Base-by-base conservation (phyloP, 2,888 invertebrate species). In the Apamea monoglypha region DNA sequence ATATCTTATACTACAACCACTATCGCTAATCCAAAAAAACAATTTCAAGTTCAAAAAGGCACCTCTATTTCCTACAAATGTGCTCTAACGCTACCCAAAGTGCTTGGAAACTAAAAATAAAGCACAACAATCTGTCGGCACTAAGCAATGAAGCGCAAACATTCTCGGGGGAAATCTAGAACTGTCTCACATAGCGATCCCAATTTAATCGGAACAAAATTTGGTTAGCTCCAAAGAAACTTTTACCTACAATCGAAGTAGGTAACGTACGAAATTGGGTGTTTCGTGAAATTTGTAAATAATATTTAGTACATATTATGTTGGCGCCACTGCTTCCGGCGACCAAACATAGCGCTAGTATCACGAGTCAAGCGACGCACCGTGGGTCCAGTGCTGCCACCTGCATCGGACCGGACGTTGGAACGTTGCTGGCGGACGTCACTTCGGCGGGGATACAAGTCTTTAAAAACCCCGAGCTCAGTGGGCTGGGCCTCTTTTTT, bases 101-200 rank as follows among this genome's bases (percentile, higher is more conserved):
- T 75, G 66, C 32, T 67, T 66, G 50, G 68, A 76, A 83, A 82
- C 78, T 87, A 80, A 87, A 83, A 87, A 82, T 80, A 83, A 79
- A 85, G 71, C 25, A 44, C 50, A 76, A 72, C 81, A 88, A 85
- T 77, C 82, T 80, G 77, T 80, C 79, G 76, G 70, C 68, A 72
- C 61, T 36, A 77, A 77, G 86, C 87, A 87, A 83, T 88, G 86
- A 80, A 84, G 81, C 85, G 74, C 72, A 84, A 87, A 87, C 74
- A 81, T 81, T 72, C 90, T 81, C 91, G 4, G 14, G 89, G 89
- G 90, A 90, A 91, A 91, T 91, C 84, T 82, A 40, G 61, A 78
- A 81, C 86, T 87, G 84, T 89, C 89, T 88, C 76, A 81, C 80
- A 83, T 79, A 50, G 66, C 81, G 73, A 76, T 70, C 80, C 81